Base-by-base conservation (phyloP, 2,113 vertebrate genomes). In the Hipposideros armiger region DNA sequence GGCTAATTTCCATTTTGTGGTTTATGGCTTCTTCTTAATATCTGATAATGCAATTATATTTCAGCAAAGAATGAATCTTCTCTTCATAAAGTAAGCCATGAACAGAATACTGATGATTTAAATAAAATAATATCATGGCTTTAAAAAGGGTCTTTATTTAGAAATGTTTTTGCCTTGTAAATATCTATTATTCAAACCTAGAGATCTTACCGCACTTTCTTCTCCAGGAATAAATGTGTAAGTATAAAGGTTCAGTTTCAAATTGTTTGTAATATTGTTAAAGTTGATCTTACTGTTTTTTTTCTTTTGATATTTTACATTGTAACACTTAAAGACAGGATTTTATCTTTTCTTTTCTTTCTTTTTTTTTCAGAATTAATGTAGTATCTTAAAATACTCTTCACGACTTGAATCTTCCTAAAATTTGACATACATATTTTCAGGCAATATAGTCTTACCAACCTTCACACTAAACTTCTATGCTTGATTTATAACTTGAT, bases 11-110 rank as follows among this genome's bases (percentile, higher is more conserved):
- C 98, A 98, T 98, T 98, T 97, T 97, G 97, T 98, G 97, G 97
- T 97, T 98, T 98, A 98, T 98, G 97, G 95, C 96, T 98, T 98
- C 97, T 97, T 97, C 98, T 98, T 98, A 98, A 98, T 98, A 98
- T 98, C 98, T 98, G 97, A 98, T 98, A 98, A 98, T 97, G 80
- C 95, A 98, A 98, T 98, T 98, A 98, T 96, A 92, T 93, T 96
- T 97, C 96, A 97, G 96, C 97, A 98, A 98, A 98, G 95, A 98
- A 98, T 98, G 95, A 97, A 98, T 98, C 97, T 98, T 98, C 96
- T 96, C 54, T 97, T 98, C 58, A 67, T 97, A 98, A 98, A 98
- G 94, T 91, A 98, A 98, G 88, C 81, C 97, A 96, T 98, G 97
- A 95, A 95, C 97, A 97, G 98, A 95, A 97, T 98, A 96, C 97